Conservation (phyloP, 2,888 invertebrate genomes). For the Nematopogon swammerdamellus region DNA sequence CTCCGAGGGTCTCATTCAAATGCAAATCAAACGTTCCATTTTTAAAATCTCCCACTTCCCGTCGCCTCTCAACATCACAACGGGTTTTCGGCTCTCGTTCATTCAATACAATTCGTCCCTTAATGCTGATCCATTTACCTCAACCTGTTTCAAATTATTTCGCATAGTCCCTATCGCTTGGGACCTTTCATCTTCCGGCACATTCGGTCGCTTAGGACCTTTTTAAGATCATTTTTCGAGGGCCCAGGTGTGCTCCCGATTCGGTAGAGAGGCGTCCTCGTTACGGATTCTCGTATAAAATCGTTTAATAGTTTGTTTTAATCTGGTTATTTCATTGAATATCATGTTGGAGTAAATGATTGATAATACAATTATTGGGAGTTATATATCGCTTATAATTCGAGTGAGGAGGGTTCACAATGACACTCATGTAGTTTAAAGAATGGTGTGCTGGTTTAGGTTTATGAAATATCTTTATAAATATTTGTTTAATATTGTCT, state of each 20-base stretch:
- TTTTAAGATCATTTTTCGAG: slow-evolving; percentile 50
- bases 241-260: slow-evolving; percentile 57
- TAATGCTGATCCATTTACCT: neutral
- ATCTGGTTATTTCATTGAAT: slow-evolving; percentile 43
- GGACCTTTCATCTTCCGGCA: slow-evolving; percentile 16
- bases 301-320: slow-evolving; percentile 57
- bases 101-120: neutral
- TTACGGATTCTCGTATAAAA: slow-evolving; percentile 52
- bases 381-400: neutral
- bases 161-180: slow-evolving; percentile 11
- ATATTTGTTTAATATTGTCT: too few relatives aligned
- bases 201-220: slow-evolving; percentile 45
- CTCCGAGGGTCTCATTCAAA: slow-evolving; percentile 54
- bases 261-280: slow-evolving; percentile 55
- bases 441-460: too few relatives aligned
- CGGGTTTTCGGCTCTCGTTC: slow-evolving; percentile 36
- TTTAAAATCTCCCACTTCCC: slow-evolving; percentile 54
- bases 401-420: neutral
- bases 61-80: slow-evolving; percentile 49
- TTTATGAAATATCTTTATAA: too few relatives aligned
- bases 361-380: slow-evolving; percentile 28
- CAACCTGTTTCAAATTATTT: neutral
- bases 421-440: neutral
- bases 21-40: slow-evolving; percentile 60
- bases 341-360: slow-evolving; percentile 35